These are phyloP conservation scores for Eulemur macaco DNA, from an alignment of 2,113 vertebrate genomes.

Conservation along the genomic window DNA sequence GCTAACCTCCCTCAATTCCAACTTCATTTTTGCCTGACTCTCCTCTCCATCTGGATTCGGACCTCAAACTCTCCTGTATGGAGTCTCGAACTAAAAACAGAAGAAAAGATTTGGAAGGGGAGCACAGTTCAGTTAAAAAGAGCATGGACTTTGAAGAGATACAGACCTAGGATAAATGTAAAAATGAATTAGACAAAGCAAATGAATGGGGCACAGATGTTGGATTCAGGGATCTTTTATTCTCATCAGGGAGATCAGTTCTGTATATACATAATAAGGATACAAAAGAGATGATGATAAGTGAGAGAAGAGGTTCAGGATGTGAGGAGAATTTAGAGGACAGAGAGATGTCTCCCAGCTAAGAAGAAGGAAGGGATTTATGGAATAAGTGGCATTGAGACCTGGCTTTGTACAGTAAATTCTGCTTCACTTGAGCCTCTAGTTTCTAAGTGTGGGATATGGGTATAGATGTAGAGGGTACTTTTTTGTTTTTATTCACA, in stretches of 20 bases:
- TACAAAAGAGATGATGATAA: background rate
- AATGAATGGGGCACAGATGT: background rate
- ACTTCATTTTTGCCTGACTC: background rate
- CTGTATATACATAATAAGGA: background rate
- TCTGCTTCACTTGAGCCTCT: background rate
- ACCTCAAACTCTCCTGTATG: background rate
- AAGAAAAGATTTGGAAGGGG: background rate
- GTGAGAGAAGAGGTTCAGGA: background rate
- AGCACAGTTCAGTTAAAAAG: background rate
- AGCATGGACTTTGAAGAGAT: background rate
- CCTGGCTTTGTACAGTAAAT: background rate
- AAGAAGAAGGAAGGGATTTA: background rate
- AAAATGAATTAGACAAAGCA: background rate
- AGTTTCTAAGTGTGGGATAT: background rate
- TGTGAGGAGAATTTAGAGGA: background rate
- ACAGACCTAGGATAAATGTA: background rate
- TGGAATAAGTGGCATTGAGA: background rate
- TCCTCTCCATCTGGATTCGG: background rate
- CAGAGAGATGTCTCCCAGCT: background rate
- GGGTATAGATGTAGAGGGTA: background rate
- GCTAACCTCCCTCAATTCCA: background rate
- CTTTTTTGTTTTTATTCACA: background rate
- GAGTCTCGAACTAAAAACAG: background rate
- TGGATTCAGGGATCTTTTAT: background rate
- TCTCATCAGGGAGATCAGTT: background rate